Evolutionary conservation across 1,140 invertebrate genomes (phyloP), one percentile per base, ranked within the genome.

Genomic region (Arctopsyche grandis): DNA sequence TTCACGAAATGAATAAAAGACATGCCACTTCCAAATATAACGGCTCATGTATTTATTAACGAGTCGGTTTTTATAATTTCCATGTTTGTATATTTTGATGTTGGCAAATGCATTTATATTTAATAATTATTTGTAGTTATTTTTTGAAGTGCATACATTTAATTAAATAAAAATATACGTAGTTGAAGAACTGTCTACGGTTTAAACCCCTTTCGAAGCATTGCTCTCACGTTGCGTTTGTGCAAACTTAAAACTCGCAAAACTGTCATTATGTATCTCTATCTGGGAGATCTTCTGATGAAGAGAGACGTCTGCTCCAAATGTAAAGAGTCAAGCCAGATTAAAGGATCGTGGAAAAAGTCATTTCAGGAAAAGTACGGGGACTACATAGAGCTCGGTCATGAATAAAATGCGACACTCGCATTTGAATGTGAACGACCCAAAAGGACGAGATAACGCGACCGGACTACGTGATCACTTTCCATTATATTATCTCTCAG

Each of bases 201-300:
- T 38, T 7, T 1, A 38, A 7, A 38, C 29, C 29, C 29, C 7
- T 38, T 38, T 38, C 29, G 56, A 9, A 19, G 21, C 56, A 60
- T 60, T 19, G 56, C 16, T 60, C 16, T 38, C 16, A 3, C 9
- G 56, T 19, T 60, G n/a, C 5, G 56, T 60, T 60, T 60, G 56
- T 60, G 56, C 21, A 60, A 60, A 60, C 56, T 60, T 21, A 16
- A 60, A 60, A 60, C 56, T 16, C 21, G 63, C 58, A 26, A 26
- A 26, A 22, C 43, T 21, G 69, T 71, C 44, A 71, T 71, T 74
- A 22, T 48, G 71, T 56, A 76, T 76, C 38, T 76, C 77, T 71
- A 60, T 16, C 56, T 48, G 24, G n/a, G 10, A 75, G 78, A 79
- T 79, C 78, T 79, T 46, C 26, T 79, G 78, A 79, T 79, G 78